Evolutionary conservation across 2,888 invertebrate species (phyloP), one percentile per base, ranked within the genome.

Genomic region (Oligia strigilis): DNA sequence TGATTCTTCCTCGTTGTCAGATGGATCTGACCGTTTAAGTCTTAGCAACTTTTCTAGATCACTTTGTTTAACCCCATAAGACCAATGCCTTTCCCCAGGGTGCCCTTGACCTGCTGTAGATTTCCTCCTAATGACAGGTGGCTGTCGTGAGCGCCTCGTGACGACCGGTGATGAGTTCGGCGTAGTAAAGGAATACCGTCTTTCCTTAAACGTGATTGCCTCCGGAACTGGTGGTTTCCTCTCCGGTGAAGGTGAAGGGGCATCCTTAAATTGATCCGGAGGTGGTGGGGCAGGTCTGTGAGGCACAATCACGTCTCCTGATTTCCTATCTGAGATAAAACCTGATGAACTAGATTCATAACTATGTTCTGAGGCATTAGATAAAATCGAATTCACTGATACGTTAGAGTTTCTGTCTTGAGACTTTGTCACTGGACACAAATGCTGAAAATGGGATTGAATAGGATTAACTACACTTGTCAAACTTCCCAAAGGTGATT

Each of bases 321-420:
- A 95, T 87, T 96, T 97, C 83, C 96, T 94, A 89, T 97, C 97
- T 66, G 97, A 97, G 55, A 95, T 92, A 89, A 97, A 97, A 83
- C 97, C 97, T 19, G 97, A 97, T n/a, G 97, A 96, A 92, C 95
- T 94, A n/a, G 97, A 97, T 90, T 95, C 96, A 89, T 92, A 95
- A 90, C 97, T 97, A 81, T 94, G 93, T 92, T 96, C 96, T 36
- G 97, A 97, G 81, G 95, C 94, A 86, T 96, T 96, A 13, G 97
- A 97, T 88, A 97, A 91, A 89, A 96, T 95, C 4, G 97, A 97
- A 93, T 97, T 97, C 90, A 97, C 96, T 85, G 97, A 97, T 82
- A 96, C 94, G 86, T 95, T 96, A 29, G 97, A 97, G 92, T 96
- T 95, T 85, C 97, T 94, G 86, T 96, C 95, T 91, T 95, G 96